Evolutionary conservation across 1,140 invertebrate species (phyloP), one percentile per base, ranked within the genome.

Genomic region (Matsumurasca onukii): DNA sequence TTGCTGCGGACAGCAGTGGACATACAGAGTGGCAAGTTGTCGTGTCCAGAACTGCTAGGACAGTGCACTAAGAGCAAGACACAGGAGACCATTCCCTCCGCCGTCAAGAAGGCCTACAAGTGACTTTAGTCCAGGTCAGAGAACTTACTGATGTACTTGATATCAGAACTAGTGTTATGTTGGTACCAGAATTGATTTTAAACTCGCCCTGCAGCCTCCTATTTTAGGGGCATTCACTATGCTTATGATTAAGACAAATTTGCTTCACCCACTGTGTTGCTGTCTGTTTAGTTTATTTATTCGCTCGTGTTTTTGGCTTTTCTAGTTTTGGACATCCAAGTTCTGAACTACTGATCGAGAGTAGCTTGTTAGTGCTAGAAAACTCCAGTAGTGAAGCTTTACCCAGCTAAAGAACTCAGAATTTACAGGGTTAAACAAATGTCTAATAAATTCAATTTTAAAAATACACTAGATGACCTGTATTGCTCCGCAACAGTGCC

Each of bases 21-120:
- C 24, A 91, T 97, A 27, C 88, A 91, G 77, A 83, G 84, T 55
- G 92, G 92, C 20, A 81, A 84, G 62, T 77, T 88, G 24, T 77
- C 88, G 1, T 93, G 91, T 78, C 89, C 92, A 5, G 87, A 90
- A 70, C 82, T 95, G 66, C 80, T 93, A 2, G 93, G 92, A 30
- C 83, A 84, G 64, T 86, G 84, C 74, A 84, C 85, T 63, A 86
- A 85, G 69, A 88, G 89, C 64, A 92, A 91, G 82, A 93, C 91
- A 69, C 86, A 89, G 77, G 91, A 93, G 79, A 86, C 85, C 77
- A 90, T 93, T 82, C 91, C 91, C 70, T 81, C 83, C 61, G 89
- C 88, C 5, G 83, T 90, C 69, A 83, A 80, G 68, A 88, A 88
- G 77, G 86, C 69, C 39, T 76, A 73, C 64, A 25, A 12, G 15